These are phyloP conservation scores for Trissonchulus latispiculum DNA, from an alignment of 2,888 invertebrate species.

Conservation along the genomic window DNA sequence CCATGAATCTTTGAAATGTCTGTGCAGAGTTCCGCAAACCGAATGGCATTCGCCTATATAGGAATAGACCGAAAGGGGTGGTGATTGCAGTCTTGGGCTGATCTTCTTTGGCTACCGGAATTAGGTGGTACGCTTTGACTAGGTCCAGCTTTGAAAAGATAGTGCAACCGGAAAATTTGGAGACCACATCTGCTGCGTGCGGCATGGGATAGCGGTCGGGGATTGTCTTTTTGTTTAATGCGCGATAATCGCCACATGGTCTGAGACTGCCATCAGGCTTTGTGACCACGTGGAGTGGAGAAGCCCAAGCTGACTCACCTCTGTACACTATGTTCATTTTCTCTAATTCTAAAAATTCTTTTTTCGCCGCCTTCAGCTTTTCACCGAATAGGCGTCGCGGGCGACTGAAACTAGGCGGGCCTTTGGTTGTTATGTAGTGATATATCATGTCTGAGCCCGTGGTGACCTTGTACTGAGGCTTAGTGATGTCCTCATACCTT, in stretches of 20 bases:
- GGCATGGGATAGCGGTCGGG: neutral
- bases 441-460: no score
- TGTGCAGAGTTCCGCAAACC: slow-evolving; percentile 30
- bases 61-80: slow-evolving; percentile 27
- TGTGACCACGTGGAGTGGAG: neutral
- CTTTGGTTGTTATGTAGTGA: neutral
- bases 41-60: slow-evolving; percentile 34
- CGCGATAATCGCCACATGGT: neutral
- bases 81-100: slow-evolving; percentile 30
- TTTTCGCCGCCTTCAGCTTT: neutral
- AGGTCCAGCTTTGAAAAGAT: slow-evolving; percentile 26
- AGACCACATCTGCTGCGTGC: neutral
- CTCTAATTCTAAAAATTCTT: neutral
- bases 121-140: slow-evolving; percentile 26
- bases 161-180: neutral
- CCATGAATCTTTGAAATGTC: slow-evolving; percentile 32
- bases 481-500: no score
- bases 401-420: neutral
- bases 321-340: neutral
- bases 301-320: neutral
- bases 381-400: neutral
- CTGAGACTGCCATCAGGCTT: neutral
- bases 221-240: neutral
- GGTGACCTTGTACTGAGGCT: no score
- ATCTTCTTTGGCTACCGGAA: slow-evolving; percentile 24